A percentile compares a stretch with the other conserved stretches of the same genome.
Conservation (phyloP, 2,797 vertebrate genomes). For the Cygnus olor region DNA sequence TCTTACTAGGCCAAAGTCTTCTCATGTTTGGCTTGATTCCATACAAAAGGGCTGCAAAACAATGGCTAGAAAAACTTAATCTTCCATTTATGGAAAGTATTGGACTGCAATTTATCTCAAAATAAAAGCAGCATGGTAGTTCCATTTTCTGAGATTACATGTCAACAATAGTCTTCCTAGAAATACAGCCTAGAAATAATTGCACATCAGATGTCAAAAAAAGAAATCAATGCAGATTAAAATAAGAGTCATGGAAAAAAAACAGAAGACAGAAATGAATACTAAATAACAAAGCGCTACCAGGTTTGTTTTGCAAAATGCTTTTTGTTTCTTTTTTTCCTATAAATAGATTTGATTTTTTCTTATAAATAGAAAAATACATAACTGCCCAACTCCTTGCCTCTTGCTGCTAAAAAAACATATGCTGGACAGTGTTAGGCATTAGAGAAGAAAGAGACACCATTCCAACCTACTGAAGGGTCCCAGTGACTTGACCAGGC, state of each 20-base stretch:
- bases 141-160: not conserved
- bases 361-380: not conserved
- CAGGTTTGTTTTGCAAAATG: not conserved
- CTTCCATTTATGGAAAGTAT: slow-evolving; percentile 86
- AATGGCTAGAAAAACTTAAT: slow-evolving; percentile 83
- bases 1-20: slow-evolving; percentile 78
- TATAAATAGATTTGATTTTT: not conserved
- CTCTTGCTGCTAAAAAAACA: not conserved
- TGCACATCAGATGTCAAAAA: not conserved
- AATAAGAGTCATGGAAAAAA: not conserved
- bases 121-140: not conserved
- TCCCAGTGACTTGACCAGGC: not conserved
- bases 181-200: not conserved
- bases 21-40: slow-evolving; percentile 80
- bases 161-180: not conserved
- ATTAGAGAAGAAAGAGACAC: not conserved
- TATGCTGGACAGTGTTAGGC: not conserved
- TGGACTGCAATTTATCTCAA: slow-evolving; percentile 75
- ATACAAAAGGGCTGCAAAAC: slow-evolving; percentile 82
- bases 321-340: not conserved
- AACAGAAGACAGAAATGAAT: not conserved
- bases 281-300: not conserved
- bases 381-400: not conserved
- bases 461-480: not conserved
- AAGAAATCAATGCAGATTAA: not conserved